Base-by-base conservation (phyloP, 2,797 vertebrate species). In the Xyrichtys novacula region DNA sequence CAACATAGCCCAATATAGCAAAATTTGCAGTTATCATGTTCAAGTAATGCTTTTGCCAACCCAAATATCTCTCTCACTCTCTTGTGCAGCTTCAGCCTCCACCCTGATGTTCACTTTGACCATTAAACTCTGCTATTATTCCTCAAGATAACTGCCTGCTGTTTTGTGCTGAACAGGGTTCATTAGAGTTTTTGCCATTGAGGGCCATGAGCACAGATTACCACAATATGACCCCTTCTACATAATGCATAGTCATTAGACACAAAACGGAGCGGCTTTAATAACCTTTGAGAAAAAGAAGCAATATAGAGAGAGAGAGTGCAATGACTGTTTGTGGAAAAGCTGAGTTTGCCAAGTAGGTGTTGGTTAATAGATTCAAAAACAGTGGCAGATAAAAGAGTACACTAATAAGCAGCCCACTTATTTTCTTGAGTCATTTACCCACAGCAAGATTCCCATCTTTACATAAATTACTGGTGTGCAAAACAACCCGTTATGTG, bases 381-480 rank as follows among this genome's bases (percentile, higher is more conserved):
- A 66, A 57, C 46, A 36, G 29, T 29, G 61, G 50, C 44, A 38
- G n/a, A 68, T 63, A 59, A 59, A 74, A 67, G 69, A 57, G 32
- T 43, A 61, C 17, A 22, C 17, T 40, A 67, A 70, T 58, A 70
- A 81, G 66, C 49, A 50, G 49, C 53, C 20, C 43, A 44, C 22
- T 42, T 22, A 19, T 65, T 23, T 39, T 57, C 39, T 71, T 47
- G 8, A 49, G 50, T 50, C 29, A 71, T 23, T 61, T 53, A 69
- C 52, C 65, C 29, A 20, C 14, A 42, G 42, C 42, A 50, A 32
- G 42, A 78, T 65, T 56, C 26, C 11, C 12, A 60, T 38, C 46
- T 66, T 85, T 61, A 61, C 68, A 76, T 62, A 74, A 76, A 80
- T 75, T 47, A 55, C 50, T 44, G 6, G 12, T 40, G 46, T 48